phyloP scores from a whole-genome alignment of 2,888 invertebrate genomes.

The Drosophila atroscutellata region DNA sequence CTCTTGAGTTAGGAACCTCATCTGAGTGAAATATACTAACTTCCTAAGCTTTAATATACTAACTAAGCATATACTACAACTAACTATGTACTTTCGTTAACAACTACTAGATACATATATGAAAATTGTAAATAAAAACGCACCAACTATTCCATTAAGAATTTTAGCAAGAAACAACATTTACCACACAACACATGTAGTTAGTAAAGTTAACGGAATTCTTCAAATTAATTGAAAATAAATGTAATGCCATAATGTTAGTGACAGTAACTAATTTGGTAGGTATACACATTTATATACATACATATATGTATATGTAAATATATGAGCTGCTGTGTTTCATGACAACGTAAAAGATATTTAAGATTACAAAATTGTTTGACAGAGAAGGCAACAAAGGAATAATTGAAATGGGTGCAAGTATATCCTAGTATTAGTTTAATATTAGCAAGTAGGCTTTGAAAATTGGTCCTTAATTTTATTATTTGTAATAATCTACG shows the following conservation, averaged over 20 bases:
- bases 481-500: conserved; percentile 38
- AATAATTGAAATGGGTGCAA: conserved; percentile 13
- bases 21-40: conserved; percentile 68
- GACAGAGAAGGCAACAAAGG: conserved; percentile 27
- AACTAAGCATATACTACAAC: conserved; percentile 45
- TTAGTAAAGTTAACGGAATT: conserved; percentile 65
- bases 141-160: conserved; percentile 79
- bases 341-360: conserved; percentile 78
- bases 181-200: conserved; percentile 56
- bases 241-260: conserved; percentile 43
- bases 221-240: conserved; percentile 26
- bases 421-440: conserved; percentile 43
- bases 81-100: conserved; percentile 30
- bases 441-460: conserved; percentile 45
- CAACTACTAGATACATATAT: conserved; percentile 46
- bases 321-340: conserved; percentile 79
- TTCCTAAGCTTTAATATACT: conserved; percentile 74
- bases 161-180: conserved; percentile 59
- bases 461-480: conserved; percentile 25
- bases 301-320: conserved; percentile 60
- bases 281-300: conserved; percentile 34
- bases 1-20: conserved; percentile 22
- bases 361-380: conserved; percentile 47
- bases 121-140: conserved; percentile 77
- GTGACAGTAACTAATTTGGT: conserved; percentile 52